These are phyloP conservation scores for Peromyscus maniculatus DNA, from an alignment of 2,113 vertebrate species.

Conservation along the genomic window DNA sequence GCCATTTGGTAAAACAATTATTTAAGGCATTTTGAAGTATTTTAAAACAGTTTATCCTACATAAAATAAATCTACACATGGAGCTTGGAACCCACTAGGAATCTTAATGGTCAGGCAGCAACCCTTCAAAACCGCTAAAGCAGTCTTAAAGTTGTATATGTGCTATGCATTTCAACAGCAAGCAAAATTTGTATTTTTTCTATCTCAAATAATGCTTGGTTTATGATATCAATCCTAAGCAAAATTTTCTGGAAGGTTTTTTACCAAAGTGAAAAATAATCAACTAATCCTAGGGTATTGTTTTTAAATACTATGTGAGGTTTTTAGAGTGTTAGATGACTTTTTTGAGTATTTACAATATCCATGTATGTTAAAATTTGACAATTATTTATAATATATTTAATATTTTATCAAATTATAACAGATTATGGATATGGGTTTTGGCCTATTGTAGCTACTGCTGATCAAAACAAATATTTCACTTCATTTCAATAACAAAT, in stretches of 20 bases:
- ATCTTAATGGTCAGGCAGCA: neutral
- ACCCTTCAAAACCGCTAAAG: neutral
- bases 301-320: neutral
- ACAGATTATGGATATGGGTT: neutral
- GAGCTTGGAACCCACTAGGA: neutral
- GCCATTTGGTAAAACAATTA: neutral
- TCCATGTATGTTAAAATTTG: too few species aligned
- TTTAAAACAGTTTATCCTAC: neutral
- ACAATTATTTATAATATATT: neutral
- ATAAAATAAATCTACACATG: slow-evolving; percentile 12
- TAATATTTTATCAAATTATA: neutral
- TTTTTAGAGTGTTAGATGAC: neutral
- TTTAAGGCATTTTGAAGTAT: neutral
- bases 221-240: neutral
- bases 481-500: too few species aligned
- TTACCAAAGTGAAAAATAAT: neutral
- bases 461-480: slow-evolving; percentile 32
- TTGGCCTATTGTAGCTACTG: neutral
- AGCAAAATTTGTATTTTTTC: neutral
- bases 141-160: neutral
- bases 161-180: neutral
- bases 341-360: neutral
- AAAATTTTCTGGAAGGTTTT: slow-evolving; percentile 11
- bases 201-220: neutral
- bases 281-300: neutral